Base-by-base conservation (phyloP, 2,888 invertebrate genomes). In the Aphodius granarius region DNA sequence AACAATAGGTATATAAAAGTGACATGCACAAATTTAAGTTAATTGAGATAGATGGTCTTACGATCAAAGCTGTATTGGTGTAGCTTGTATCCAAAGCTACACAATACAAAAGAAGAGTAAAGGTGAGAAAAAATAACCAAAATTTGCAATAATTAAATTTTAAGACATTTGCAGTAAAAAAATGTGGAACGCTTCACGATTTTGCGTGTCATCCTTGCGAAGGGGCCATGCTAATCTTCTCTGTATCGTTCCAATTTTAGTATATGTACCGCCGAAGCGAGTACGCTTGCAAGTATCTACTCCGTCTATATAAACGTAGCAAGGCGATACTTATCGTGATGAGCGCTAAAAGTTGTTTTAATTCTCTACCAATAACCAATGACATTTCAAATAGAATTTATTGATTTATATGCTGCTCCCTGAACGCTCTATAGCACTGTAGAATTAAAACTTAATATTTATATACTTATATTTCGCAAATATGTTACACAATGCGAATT, bases 141-240 rank as follows among this genome's bases (percentile, higher is more conserved):
- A n/a, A n/a, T n/a, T n/a, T n/a, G n/a, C n/a, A n/a, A n/a, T n/a
- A n/a, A n/a, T n/a, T n/a, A n/a, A n/a, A n/a, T n/a, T n/a, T n/a
- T n/a, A n/a, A n/a, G n/a, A n/a, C n/a, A n/a, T n/a, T n/a, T n/a
- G n/a, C n/a, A n/a, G n/a, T n/a, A n/a, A 91, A 91, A 91, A 90
- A 91, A 91, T 92, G 91, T 92, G 92, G 92, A 92, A 94, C 93
- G 93, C 93, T 94, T 94, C 93, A 94, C 94, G 94, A 94, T 94
- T 94, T 94, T 94, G 94, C 94, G 94, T 94, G 94, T 94, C 94
- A 94, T 94, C 93, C 94, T 94, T 94, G 94, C 93, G 93, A 93
- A 94, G 94, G 93, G 94, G 93, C 93, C 93, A 94, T 94, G 94
- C 94, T 94, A 94, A 94, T 94, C 94, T 94, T 94, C 94, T 94